Conservation (phyloP, 2,888 invertebrate genomes). For the Synanthedon formicaeformis region DNA sequence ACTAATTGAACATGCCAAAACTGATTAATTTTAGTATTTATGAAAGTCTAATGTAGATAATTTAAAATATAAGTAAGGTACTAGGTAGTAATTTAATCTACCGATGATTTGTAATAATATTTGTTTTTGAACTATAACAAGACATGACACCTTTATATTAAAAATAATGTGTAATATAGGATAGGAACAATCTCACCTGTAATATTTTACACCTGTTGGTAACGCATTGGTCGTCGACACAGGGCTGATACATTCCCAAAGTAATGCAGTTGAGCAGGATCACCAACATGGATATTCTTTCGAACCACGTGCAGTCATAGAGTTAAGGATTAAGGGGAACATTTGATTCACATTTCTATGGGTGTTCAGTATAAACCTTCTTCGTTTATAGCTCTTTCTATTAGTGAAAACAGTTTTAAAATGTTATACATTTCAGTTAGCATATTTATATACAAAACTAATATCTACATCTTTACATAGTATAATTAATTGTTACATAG, state of each 20-base stretch:
- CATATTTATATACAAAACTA: too few species aligned
- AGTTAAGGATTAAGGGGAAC: constrained; percentile 69
- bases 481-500: too few species aligned
- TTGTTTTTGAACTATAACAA: not conserved
- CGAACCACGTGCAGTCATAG: constrained; percentile 88
- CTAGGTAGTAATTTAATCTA: not conserved
- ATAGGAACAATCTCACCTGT: constrained; percentile 74
- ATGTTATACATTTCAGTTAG: too few species aligned
- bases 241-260: constrained; percentile 99
- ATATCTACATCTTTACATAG: too few species aligned
- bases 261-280: constrained; percentile 98
- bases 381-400: too few species aligned
- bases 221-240: constrained; percentile 92
- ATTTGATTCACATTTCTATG: too few species aligned
- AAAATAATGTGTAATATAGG: not conserved
- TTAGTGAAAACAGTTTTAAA: too few species aligned
- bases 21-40: too few species aligned
- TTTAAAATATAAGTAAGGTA: too few species aligned
- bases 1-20: too few species aligned
- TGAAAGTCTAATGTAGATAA: too few species aligned
- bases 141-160: not conserved
- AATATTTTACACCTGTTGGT: constrained; percentile 91
- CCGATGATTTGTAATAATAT: not conserved
- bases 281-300: constrained; percentile 97
- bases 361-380: too few species aligned